Evolutionary conservation across 2,113 vertebrate species (phyloP).

Genomic region (Myocastor coypus): DNA sequence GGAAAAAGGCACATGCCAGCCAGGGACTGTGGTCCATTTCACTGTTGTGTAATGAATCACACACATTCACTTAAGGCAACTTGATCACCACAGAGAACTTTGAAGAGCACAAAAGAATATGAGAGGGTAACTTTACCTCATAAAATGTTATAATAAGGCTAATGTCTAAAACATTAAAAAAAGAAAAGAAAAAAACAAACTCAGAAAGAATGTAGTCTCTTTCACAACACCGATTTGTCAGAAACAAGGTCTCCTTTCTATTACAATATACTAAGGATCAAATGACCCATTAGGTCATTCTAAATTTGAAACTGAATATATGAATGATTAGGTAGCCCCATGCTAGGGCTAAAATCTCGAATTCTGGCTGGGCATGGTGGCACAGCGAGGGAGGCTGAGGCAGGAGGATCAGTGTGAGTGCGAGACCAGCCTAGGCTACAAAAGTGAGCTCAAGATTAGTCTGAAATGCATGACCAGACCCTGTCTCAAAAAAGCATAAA

Average conservation of each 20-base stretch:
- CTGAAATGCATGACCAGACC: no score
- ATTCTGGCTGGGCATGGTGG: no score
- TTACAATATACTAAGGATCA: neutral
- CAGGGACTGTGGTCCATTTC: neutral
- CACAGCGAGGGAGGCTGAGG: no score
- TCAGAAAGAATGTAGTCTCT: neutral
- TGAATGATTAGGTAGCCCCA: neutral
- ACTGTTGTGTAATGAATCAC: neutral
- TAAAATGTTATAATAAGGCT: neutral
- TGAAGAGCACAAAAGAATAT: constrained; percentile 19
- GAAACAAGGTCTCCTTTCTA: neutral
- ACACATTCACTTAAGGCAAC: neutral
- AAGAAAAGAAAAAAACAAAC: no score
- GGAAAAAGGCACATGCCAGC: neutral
- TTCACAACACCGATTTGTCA: neutral
- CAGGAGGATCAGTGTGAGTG: no score
- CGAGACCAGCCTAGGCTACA: no score
- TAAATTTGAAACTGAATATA: constrained; percentile 2
- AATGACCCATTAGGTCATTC: neutral
- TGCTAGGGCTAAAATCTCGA: constrained; percentile 20
- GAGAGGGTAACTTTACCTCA: neutral
- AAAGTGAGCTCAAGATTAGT: no score
- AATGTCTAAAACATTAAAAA: neutral
- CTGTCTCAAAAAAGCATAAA: no score
- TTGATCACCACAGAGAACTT: neutral